These are phyloP conservation scores for Hesperia comma DNA, from an alignment of 2,888 invertebrate genomes.

Conservation along the genomic window DNA sequence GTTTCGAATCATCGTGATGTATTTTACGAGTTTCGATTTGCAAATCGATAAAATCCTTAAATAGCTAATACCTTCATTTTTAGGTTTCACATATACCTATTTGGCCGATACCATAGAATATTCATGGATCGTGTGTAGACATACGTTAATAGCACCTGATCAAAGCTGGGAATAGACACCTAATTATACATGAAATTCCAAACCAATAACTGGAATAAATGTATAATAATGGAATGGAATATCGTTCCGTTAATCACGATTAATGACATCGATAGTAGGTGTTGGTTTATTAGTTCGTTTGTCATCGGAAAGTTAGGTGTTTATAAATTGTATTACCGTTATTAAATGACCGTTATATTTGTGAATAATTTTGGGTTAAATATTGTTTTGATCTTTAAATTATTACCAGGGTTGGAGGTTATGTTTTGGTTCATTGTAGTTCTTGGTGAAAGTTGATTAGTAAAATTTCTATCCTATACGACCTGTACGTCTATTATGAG, in stretches of 20 bases:
- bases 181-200: conserved; percentile 25
- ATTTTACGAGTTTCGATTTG: too few relatives aligned
- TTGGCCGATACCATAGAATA: too few relatives aligned
- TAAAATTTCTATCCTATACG: too few relatives aligned
- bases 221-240: conserved; percentile 14
- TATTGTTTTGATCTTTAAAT: too few relatives aligned
- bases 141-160: conserved; percentile 22
- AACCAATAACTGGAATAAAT: conserved; percentile 1
- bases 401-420: too few relatives aligned
- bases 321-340: not conserved
- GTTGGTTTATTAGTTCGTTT: conserved; percentile 6
- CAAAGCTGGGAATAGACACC: conserved; percentile 20
- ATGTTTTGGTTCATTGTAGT: too few relatives aligned
- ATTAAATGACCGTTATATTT: not conserved
- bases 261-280: not conserved
- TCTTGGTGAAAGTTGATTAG: too few relatives aligned
- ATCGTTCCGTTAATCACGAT: conserved; percentile 11
- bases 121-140: conserved; percentile 12
- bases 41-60: too few relatives aligned
- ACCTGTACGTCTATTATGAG: too few relatives aligned
- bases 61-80: too few relatives aligned
- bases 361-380: not conserved
- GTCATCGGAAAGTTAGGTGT: not conserved
- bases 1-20: too few relatives aligned
- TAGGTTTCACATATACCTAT: too few relatives aligned